phyloP scores from a whole-genome alignment of 2,888 invertebrate genomes.

The Augiades crinisus region DNA sequence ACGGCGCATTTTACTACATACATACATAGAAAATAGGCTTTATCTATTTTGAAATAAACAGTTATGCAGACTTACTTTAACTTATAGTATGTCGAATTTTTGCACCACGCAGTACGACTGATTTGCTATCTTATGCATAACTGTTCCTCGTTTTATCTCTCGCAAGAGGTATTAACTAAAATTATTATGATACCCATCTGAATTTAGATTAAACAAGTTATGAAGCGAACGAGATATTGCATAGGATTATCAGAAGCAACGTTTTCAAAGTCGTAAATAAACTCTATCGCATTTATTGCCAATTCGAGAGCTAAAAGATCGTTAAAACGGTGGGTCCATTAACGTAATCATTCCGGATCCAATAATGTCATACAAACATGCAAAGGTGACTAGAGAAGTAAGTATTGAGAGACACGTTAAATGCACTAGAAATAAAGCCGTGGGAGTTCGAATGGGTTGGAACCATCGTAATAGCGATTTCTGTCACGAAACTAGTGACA shows the following conservation, averaged over 20 bases:
- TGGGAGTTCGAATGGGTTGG: neutral
- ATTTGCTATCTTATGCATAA: too few species aligned
- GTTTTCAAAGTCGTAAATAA: constrained; percentile 65
- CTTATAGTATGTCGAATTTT: too few species aligned
- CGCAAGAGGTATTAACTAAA: too few species aligned
- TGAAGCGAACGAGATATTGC: constrained; percentile 38
- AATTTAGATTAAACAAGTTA: neutral
- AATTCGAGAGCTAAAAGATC: constrained; percentile 65
- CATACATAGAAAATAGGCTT: too few species aligned
- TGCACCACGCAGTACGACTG: too few species aligned
- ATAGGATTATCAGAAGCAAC: constrained; percentile 42
- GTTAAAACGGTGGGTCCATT: constrained; percentile 71
- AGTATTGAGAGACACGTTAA: neutral
- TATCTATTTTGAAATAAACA: too few species aligned
- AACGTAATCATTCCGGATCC: constrained; percentile 70
- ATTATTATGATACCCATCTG: too few species aligned
- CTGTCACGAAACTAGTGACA: neutral
- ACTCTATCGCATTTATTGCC: constrained; percentile 72
- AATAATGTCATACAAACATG: constrained; percentile 69
- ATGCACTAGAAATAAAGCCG: constrained; percentile 1
- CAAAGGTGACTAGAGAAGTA: constrained; percentile 42
- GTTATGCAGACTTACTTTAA: too few species aligned
- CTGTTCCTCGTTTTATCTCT: too few species aligned
- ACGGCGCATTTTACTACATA: too few species aligned
- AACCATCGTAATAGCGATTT: neutral